Conservation (phyloP, 2,888 invertebrate species). For the Auanema freiburgensis region DNA sequence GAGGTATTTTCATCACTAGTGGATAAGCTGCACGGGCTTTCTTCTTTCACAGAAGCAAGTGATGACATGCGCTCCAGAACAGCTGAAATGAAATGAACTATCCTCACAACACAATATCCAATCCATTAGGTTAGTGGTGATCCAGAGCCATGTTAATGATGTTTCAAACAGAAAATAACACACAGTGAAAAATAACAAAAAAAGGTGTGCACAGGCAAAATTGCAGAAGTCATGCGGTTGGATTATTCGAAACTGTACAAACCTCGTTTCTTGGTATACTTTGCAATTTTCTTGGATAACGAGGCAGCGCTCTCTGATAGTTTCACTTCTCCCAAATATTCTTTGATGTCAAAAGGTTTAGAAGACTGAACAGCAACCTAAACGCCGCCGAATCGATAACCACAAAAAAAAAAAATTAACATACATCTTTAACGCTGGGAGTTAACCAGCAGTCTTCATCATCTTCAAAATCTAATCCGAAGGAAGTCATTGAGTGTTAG, state of each 20-base stretch:
- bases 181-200: conserved; percentile 4
- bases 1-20: too few relatives aligned
- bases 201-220: conserved; percentile 4
- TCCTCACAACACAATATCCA: too few relatives aligned
- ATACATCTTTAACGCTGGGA: conserved; percentile 8
- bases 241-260: not conserved
- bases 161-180: not conserved
- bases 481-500: too few relatives aligned
- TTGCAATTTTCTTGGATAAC: conserved; percentile 16
- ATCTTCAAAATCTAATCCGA: not conserved
- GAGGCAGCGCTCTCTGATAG: conserved; percentile 9
- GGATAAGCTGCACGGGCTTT: not conserved
- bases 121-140: too few relatives aligned
- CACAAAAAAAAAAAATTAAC: not conserved
- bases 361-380: conserved; percentile 12
- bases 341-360: conserved; percentile 11
- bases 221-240: not conserved
- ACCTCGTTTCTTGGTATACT: conserved; percentile 2
- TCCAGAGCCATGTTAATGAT: too few relatives aligned
- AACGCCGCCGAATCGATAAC: not conserved
- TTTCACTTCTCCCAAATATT: conserved; percentile 10
- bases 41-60: not conserved
- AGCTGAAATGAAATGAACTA: too few relatives aligned
- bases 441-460: conserved; percentile 17
- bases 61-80: not conserved